Evolutionary conservation across 2,888 invertebrate species (phyloP).

Genomic region (Rotaria magnacalcarata): DNA sequence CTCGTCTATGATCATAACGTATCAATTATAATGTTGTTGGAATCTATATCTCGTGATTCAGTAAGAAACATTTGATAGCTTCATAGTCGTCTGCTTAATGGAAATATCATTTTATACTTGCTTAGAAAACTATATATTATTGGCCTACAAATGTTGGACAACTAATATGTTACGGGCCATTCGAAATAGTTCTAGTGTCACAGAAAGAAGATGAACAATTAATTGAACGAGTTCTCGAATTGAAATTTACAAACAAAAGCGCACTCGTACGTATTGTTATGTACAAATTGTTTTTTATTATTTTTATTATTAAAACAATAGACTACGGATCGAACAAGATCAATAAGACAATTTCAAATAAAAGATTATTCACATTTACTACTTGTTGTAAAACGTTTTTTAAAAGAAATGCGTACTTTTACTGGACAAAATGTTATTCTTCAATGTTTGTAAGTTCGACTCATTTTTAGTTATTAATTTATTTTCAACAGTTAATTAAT

Average conservation of each 20-base stretch:
- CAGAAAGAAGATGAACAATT: constrained; percentile 27
- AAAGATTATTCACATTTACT: constrained; percentile 14
- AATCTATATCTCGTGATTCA: not conserved
- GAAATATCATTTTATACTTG: not conserved
- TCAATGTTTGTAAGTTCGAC: constrained; percentile 12
- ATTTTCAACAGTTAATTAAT: not conserved
- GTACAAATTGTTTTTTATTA: no score
- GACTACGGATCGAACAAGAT: not conserved
- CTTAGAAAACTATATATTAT: not conserved
- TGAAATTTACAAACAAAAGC: not conserved
- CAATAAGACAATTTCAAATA: constrained; percentile 17
- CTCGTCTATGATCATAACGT: constrained; percentile 28
- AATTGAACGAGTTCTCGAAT: not conserved
- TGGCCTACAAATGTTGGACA: not conserved
- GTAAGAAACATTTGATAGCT: not conserved
- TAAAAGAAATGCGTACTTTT: constrained; percentile 13
- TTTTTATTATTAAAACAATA: not conserved
- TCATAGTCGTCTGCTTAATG: not conserved
- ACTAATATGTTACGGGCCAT: not conserved
- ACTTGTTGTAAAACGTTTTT: not conserved
- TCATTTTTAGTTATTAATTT: not conserved
- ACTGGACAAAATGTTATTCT: constrained; percentile 1
- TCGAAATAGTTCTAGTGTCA: not conserved
- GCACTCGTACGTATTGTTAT: not conserved
- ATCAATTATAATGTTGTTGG: constrained; percentile 6